Percentiles rank a stretch among this genome's conserved stretches.
Conservation (phyloP, 1,140 invertebrate species). For the Zaprionus capensis region DNA sequence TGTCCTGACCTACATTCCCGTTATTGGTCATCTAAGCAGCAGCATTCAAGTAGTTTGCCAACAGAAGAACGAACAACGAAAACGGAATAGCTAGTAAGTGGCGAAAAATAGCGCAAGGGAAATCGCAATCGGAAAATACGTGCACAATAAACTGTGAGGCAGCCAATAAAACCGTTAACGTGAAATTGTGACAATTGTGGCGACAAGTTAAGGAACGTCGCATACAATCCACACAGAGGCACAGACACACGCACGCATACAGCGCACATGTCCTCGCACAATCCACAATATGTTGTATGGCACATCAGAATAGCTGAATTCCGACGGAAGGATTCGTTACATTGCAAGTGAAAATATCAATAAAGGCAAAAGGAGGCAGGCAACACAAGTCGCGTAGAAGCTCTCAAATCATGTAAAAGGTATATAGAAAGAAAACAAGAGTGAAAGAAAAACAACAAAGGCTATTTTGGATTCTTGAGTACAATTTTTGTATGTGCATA, state of each 20-base stretch:
- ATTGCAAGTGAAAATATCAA: neutral
- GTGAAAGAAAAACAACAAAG: constrained; percentile 38
- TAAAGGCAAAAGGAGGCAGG: neutral
- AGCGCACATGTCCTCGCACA: constrained; percentile 16
- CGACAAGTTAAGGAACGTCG: neutral
- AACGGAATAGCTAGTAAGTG: constrained; percentile 16
- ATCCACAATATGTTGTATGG: constrained; percentile 21
- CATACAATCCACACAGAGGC: neutral
- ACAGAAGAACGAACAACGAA: constrained; percentile 14
- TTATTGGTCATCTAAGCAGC: constrained; percentile 76
- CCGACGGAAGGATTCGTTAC: neutral
- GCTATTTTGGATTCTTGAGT: constrained; percentile 51
- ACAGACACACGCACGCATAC: neutral
- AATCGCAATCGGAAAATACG: neutral
- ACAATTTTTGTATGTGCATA: constrained; percentile 60
- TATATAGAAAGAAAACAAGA: constrained; percentile 7
- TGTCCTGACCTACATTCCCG: constrained; percentile 74
- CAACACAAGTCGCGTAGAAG: neutral
- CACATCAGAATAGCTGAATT: neutral
- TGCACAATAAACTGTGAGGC: neutral
- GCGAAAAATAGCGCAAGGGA: constrained; percentile 12
- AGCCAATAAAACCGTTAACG: constrained; percentile 1
- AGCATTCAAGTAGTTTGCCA: constrained; percentile 44
- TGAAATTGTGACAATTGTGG: neutral
- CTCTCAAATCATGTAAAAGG: constrained; percentile 9